These are phyloP conservation scores for Hylaea fasciaria DNA, from an alignment of 2,888 invertebrate species.

Conservation along the genomic window DNA sequence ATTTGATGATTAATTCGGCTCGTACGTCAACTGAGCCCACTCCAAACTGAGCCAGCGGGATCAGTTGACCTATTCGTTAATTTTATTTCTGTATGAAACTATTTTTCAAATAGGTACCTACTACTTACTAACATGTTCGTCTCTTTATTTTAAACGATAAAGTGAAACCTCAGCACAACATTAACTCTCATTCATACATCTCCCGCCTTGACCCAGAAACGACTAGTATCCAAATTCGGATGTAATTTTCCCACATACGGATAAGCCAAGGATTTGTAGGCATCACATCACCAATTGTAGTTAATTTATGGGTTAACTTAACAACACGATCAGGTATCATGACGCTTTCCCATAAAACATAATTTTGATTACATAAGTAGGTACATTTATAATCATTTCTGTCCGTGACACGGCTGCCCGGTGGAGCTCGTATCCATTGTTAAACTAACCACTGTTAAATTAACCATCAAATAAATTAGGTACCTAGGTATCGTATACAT, in stretches of 20 bases:
- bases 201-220: slow-evolving; percentile 36
- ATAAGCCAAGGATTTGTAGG: slow-evolving; percentile 45
- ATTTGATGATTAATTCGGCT: too few relatives aligned
- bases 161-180: neutral
- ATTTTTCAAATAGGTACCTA: too few relatives aligned
- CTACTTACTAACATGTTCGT: too few relatives aligned
- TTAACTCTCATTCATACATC: slow-evolving; percentile 2
- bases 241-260: slow-evolving; percentile 30
- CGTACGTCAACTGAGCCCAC: too few relatives aligned
- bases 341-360: slow-evolving; percentile 43
- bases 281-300: slow-evolving; percentile 31
- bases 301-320: slow-evolving; percentile 14
- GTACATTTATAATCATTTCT: slow-evolving; percentile 46
- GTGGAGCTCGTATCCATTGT: slow-evolving; percentile 26
- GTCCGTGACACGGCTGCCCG: slow-evolving; percentile 66
- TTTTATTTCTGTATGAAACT: too few relatives aligned
- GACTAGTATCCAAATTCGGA: slow-evolving; percentile 28
- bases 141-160: neutral
- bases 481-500: too few relatives aligned
- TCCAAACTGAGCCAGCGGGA: too few relatives aligned
- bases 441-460: neutral
- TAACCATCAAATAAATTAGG: too few relatives aligned
- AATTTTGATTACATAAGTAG: slow-evolving; percentile 44
- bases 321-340: slow-evolving; percentile 7
- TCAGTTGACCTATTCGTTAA: too few relatives aligned